Conservation (phyloP, 2,797 vertebrate genomes). For the Chelon auratus region DNA sequence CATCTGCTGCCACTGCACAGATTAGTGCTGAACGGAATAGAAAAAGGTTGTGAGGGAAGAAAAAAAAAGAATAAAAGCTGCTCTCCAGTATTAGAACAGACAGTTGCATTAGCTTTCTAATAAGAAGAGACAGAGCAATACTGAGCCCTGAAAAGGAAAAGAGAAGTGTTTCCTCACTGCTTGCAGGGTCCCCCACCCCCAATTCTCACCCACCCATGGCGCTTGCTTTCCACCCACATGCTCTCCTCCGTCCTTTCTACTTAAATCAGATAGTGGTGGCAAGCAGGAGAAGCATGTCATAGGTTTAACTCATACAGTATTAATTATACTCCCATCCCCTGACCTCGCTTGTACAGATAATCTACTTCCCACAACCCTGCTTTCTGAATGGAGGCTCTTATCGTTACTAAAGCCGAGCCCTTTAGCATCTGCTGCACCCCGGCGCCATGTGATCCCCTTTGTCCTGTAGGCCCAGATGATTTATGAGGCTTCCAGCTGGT, state of each 20-base stretch:
- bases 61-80: slow-evolving; percentile 79
- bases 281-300: slow-evolving; percentile 77
- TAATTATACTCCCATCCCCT: slow-evolving; percentile 80
- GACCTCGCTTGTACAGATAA: slow-evolving; percentile 76
- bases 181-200: slow-evolving; percentile 25
- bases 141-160: slow-evolving; percentile 66
- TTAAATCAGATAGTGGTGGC: slow-evolving; percentile 73
- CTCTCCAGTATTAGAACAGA: slow-evolving; percentile 86
- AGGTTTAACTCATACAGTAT: slow-evolving; percentile 83
- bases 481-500: slow-evolving; percentile 79
- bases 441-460: slow-evolving; percentile 68
- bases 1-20: slow-evolving; percentile 81
- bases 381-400: slow-evolving; percentile 72
- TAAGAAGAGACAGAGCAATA: slow-evolving; percentile 85
- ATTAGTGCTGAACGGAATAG: slow-evolving; percentile 82
- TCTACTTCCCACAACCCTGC: slow-evolving; percentile 72
- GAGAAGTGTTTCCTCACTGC: slow-evolving; percentile 63
- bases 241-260: slow-evolving; percentile 53
- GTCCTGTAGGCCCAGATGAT: slow-evolving; percentile 78
- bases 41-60: slow-evolving; percentile 76
- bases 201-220: slow-evolving; percentile 50
- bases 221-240: slow-evolving; percentile 61
- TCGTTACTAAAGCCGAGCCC: slow-evolving; percentile 66
- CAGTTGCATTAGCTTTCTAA: slow-evolving; percentile 87
- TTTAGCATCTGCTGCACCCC: slow-evolving; percentile 59